Percentiles rank a stretch among this genome's conserved stretches.
Conservation (phyloP, 2,113 vertebrate genomes). For the Anoplopoma fimbria region DNA sequence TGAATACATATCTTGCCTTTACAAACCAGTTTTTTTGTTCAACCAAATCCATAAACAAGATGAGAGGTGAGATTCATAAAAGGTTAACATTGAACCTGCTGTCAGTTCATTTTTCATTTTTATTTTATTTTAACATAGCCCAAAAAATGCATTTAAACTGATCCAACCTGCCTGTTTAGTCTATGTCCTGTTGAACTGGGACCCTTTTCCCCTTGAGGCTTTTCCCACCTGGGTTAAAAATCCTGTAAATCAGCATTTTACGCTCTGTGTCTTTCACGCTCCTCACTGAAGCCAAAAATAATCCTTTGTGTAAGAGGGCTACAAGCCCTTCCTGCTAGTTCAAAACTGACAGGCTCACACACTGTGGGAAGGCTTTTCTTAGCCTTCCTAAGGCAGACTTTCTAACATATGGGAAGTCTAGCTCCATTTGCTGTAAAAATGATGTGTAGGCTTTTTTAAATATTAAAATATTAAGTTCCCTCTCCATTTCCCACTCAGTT, state of each 20-base stretch:
- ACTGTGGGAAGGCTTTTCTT: constrained; percentile 11
- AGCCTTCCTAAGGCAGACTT: background rate
- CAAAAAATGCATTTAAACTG: background rate
- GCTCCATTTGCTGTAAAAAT: constrained; percentile 20
- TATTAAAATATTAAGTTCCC: constrained; percentile 4
- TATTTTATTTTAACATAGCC: background rate
- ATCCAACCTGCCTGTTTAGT: background rate
- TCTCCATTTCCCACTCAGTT: background rate
- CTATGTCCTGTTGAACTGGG: constrained; percentile 10
- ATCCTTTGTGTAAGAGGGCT: constrained; percentile 11
- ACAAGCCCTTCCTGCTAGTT: constrained; percentile 7
- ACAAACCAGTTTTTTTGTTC: background rate
- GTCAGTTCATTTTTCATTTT: background rate
- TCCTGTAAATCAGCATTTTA: constrained; percentile 21
- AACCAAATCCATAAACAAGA: background rate
- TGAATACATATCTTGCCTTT: background rate
- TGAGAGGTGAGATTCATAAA: background rate
- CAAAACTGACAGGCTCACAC: constrained; percentile 13
- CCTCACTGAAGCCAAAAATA: constrained; percentile 32
- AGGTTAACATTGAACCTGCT: background rate
- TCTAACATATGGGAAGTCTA: constrained; percentile 9
- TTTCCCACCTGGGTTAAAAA: background rate
- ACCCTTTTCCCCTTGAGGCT: background rate
- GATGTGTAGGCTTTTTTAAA: constrained; percentile 16
- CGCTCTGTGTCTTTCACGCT: constrained; percentile 5